These are phyloP conservation scores for Rhagonycha fulva DNA, from an alignment of 2,888 invertebrate species.

Conservation along the genomic window DNA sequence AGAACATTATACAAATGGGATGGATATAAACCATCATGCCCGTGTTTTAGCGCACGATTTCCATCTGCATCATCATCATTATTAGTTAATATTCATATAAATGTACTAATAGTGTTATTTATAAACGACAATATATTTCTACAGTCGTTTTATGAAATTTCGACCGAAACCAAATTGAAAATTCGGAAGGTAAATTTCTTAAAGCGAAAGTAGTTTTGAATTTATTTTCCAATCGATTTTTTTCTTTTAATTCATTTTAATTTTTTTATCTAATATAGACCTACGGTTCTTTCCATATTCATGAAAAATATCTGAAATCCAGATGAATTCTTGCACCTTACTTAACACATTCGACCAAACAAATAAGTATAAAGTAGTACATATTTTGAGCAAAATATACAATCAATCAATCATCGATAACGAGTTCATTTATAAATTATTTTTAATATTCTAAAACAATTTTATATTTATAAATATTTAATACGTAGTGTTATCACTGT, in stretches of 20 bases:
- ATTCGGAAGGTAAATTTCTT: constrained; percentile 36
- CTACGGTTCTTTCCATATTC: constrained; percentile 54
- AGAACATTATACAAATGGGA: constrained; percentile 41
- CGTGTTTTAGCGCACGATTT: constrained; percentile 24
- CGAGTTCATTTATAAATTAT: constrained; percentile 48
- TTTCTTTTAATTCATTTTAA: constrained; percentile 41
- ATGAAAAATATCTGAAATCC: constrained; percentile 51
- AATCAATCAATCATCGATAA: constrained; percentile 35
- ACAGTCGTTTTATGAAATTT: constrained; percentile 35
- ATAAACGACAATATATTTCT: constrained; percentile 29
- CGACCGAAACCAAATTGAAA: constrained; percentile 33
- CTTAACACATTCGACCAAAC: constrained; percentile 48
- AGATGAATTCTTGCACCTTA: constrained; percentile 39
- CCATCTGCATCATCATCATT: constrained; percentile 27
- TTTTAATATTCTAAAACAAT: constrained; percentile 49
- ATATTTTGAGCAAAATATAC: constrained; percentile 54
- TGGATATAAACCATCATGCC: constrained; percentile 30
- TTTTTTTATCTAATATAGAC: constrained; percentile 56
- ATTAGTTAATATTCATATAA: constrained; percentile 28
- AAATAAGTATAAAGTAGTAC: constrained; percentile 42
- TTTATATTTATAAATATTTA: constrained; percentile 43
- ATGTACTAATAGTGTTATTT: constrained; percentile 31
- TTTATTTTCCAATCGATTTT: constrained; percentile 18
- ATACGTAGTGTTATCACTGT: constrained; percentile 45
- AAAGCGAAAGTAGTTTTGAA: constrained; percentile 36